Base-by-base conservation (phyloP, 2,113 vertebrate species). In the Melanotaenia duboulayi region DNA sequence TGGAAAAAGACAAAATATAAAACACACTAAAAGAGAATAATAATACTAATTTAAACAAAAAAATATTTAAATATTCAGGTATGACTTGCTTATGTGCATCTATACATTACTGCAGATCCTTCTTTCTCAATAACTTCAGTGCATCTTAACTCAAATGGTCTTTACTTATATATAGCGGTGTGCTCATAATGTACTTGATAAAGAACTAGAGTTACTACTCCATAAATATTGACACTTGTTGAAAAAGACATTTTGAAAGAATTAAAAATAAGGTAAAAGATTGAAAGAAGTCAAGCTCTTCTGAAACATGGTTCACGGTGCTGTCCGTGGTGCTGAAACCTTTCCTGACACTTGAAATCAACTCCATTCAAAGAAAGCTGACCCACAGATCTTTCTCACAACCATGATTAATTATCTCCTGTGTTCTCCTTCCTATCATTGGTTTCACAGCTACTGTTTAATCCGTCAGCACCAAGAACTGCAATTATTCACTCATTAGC, bases 321-420 rank as follows among this genome's bases (percentile, higher is more conserved):
- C 90, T 91, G 80, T 85, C 82, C 86, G 0, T 83, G 85, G 82
- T 90, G 65, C 87, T 90, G 81, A 88, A 87, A 66, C 58, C 59
- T 48, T 46, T 20, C 17, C 32, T 24, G 14, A 23, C 32, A 32
- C 52, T 44, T 63, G 2, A 9, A 28, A n/a, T 54, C 8, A 0
- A n/a, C 65, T 60, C 48, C 11, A 55, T 55, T 75, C 55, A 70
- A 22, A 61, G 35, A 37, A 25, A 52, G 56, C 32, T 64, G 25
- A 65, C 25, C 67, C 54, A 2, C 22, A 67, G 78, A 65, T 58
- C 52, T 71, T 73, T 58, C 62, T 71, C 63, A 51, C 0, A 9
- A 35, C 39, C 40, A 55, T 65, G 71, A 85, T 82, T 48, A 64
- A 79, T 73, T 65, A 62, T 70, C 51, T 73, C 51, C 39, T 65